Conservation (phyloP, 1,140 invertebrate species). For the Armadillidium nasatum region DNA sequence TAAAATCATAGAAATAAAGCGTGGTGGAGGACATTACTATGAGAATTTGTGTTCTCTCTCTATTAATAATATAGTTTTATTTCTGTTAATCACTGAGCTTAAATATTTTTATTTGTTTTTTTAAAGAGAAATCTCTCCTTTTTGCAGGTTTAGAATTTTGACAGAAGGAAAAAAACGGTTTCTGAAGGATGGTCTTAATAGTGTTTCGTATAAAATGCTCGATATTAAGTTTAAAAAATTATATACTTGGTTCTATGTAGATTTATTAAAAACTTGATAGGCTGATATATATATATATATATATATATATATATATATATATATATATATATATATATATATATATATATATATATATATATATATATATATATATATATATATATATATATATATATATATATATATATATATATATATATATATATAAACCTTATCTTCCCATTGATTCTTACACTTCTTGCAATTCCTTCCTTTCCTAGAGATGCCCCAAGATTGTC, state of each 20-base stretch:
- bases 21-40: no score
- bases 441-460: no score
- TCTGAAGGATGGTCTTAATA: constrained; percentile 76
- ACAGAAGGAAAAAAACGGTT: constrained; percentile 74
- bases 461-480: no score
- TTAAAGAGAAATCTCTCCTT: not conserved
- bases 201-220: constrained; percentile 70
- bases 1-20: no score
- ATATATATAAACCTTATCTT: not conserved
- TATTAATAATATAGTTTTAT: no score
- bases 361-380: constrained; percentile 5
- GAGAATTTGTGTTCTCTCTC: no score
- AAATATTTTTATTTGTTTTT: not conserved
- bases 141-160: constrained; percentile 62
- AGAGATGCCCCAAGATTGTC: no score
- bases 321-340: constrained; percentile 15
- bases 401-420: not conserved
- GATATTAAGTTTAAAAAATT: constrained; percentile 59
- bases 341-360: constrained; percentile 14
- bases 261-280: constrained; percentile 35
- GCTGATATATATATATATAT: not conserved
- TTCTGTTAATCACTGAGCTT: not conserved
- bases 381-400: constrained; percentile 15
- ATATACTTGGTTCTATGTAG: constrained; percentile 52
- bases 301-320: constrained; percentile 15